Evolutionary conservation across 2,888 invertebrate species (phyloP).

Genomic region (Phortica magna): DNA sequence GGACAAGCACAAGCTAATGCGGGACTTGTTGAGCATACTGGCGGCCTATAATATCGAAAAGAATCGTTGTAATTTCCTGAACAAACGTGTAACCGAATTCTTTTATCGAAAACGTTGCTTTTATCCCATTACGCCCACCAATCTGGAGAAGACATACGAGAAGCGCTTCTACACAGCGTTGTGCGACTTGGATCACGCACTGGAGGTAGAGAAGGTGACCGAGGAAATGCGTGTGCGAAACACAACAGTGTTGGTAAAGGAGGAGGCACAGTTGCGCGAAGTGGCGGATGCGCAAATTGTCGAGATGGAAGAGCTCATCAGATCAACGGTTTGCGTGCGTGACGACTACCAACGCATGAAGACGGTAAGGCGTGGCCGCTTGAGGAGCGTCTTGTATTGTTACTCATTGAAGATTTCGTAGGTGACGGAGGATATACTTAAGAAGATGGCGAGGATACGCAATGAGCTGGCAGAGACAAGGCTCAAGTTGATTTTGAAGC

Average conservation of each 20-base stretch:
- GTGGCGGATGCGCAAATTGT: background rate
- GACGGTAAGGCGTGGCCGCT: background rate
- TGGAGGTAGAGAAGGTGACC: background rate
- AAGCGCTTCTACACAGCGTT: background rate
- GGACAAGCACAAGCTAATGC: background rate
- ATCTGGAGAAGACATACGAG: background rate
- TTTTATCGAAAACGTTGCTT: background rate
- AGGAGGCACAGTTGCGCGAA: background rate
- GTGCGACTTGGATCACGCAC: background rate
- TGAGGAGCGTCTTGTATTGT: background rate
- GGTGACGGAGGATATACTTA: background rate
- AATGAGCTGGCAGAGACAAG: background rate
- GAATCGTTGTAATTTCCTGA: background rate
- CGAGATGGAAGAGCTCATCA: background rate
- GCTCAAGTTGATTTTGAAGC: background rate
- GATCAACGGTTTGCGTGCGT: background rate
- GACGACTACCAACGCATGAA: background rate
- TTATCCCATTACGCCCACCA: background rate
- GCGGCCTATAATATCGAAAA: background rate
- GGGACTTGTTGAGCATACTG: background rate
- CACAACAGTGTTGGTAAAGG: background rate
- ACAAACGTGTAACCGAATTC: slow-evolving; percentile 1
- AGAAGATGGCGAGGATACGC: background rate
- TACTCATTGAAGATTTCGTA: background rate
- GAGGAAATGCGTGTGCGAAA: background rate